phyloP scores from a whole-genome alignment of 1,140 invertebrate species.

The Aradophagus sp. region DNA sequence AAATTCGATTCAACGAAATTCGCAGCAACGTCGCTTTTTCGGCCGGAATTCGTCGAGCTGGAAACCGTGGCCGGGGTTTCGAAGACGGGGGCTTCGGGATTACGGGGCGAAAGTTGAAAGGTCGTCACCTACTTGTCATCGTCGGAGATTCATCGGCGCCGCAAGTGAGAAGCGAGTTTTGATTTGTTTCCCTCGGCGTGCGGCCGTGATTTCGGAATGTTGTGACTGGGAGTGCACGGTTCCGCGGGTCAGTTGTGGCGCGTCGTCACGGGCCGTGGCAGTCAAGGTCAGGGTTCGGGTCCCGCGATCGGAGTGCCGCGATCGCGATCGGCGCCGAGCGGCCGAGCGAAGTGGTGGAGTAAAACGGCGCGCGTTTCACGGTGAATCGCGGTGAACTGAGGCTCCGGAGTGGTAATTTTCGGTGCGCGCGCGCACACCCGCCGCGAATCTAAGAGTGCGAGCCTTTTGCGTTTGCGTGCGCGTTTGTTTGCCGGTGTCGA shows the following conservation, averaged over 20 bases:
- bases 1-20: no score
- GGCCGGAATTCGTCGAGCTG: no score
- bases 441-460: constrained; percentile 11
- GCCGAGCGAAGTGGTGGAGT: constrained; percentile 34
- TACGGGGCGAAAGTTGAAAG: no score
- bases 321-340: constrained; percentile 29
- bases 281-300: constrained; percentile 22
- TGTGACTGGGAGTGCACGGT: no score
- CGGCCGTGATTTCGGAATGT: no score
- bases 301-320: constrained; percentile 19
- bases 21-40: no score
- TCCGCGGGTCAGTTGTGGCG: not conserved
- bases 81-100: no score
- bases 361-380: constrained; percentile 64
- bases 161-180: constrained; percentile 7
- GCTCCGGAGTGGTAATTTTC: constrained; percentile 51
- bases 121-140: constrained; percentile 22
- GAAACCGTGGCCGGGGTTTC: no score
- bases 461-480: constrained; percentile 43
- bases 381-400: constrained; percentile 66
- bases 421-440: constrained; percentile 55
- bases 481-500: constrained; percentile 47
- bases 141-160: constrained; percentile 2
- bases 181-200: no score
- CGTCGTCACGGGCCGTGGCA: not conserved